Conservation (phyloP, 2,113 vertebrate species). For the Dryoscopus gambensis region DNA sequence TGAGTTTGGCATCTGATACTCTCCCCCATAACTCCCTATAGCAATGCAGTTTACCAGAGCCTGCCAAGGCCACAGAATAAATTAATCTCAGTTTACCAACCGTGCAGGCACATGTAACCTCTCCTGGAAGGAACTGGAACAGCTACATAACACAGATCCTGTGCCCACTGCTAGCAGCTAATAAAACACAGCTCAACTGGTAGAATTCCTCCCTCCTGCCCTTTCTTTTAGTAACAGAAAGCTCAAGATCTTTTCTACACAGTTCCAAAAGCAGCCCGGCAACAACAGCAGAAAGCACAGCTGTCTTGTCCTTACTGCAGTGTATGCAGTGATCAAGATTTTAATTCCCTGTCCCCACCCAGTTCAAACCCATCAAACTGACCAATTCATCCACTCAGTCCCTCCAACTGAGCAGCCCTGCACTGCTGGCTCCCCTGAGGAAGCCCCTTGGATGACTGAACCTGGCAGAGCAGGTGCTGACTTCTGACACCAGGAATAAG, state of each 20-base stretch:
- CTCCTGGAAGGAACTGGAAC: neutral
- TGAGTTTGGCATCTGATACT: neutral
- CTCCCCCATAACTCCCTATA: neutral
- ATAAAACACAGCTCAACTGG: neutral
- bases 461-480: neutral
- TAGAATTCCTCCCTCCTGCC: neutral
- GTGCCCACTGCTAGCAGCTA: neutral
- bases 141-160: neutral
- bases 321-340: neutral
- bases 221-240: neutral
- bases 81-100: neutral
- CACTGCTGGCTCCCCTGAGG: neutral
- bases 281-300: neutral
- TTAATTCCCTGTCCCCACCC: neutral
- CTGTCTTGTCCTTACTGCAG: neutral
- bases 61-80: conserved; percentile 20
- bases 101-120: neutral
- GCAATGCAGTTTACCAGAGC: neutral
- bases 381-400: neutral
- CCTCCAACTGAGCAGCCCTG: neutral
- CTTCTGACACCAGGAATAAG: neutral
- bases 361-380: neutral
- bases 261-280: neutral
- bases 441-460: neutral
- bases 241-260: neutral